Percentiles rank a stretch among this genome's conserved stretches.
Evolutionary conservation across 2,888 invertebrate genomes (phyloP).

Genomic region (Yponomeuta cagnagella): DNA sequence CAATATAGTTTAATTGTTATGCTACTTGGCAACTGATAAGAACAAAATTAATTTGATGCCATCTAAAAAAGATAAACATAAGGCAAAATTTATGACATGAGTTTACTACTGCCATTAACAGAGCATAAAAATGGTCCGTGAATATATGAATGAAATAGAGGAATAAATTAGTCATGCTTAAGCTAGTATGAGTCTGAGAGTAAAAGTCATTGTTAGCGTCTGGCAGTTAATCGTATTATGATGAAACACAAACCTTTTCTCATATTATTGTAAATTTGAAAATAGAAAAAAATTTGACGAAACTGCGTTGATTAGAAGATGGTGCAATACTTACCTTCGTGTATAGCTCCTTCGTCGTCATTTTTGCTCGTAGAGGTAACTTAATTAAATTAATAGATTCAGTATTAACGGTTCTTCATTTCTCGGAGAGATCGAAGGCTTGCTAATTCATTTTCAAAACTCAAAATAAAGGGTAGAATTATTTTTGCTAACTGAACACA

Average conservation of each 20-base stretch:
- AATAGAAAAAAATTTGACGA: constrained; percentile 20
- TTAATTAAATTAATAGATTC: background rate
- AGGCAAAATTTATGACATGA: no score
- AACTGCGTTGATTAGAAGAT: background rate
- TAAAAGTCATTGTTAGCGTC: constrained; percentile 10
- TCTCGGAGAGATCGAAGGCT: constrained; percentile 53
- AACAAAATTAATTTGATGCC: background rate
- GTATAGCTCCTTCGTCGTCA: constrained; percentile 73
- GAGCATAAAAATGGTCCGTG: background rate
- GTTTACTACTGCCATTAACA: background rate
- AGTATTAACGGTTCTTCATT: constrained; percentile 33
- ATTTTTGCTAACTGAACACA: constrained; percentile 42
- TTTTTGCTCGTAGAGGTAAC: constrained; percentile 34
- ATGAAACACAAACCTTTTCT: background rate
- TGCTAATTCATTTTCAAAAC: constrained; percentile 57
- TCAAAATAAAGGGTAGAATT: constrained; percentile 46
- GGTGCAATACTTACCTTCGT: constrained; percentile 57
- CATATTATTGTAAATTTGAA: background rate
- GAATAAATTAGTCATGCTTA: background rate
- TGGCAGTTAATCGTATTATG: background rate
- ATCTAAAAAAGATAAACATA: background rate
- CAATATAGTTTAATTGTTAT: background rate
- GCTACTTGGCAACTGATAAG: background rate
- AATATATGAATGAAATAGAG: background rate
- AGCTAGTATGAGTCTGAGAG: background rate